Conservation (phyloP, 2,113 vertebrate species). For the Ivindomyrus marchei region DNA sequence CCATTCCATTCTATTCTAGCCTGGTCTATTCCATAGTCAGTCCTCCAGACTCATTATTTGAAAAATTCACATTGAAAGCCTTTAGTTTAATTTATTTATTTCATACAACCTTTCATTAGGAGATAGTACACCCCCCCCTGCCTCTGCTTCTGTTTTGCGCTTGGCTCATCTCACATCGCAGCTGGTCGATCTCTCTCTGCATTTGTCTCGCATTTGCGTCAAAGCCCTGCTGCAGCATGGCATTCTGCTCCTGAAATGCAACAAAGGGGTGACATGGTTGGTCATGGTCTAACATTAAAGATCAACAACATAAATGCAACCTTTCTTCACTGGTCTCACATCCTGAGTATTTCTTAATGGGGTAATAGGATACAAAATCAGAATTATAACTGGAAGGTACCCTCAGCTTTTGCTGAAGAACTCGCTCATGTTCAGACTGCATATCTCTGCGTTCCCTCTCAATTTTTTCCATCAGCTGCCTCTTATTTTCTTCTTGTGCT, state of each 20-base stretch:
- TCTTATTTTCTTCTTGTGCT: background rate
- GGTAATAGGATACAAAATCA: background rate
- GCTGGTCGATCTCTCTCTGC: background rate
- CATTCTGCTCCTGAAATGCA: slow-evolving; percentile 8
- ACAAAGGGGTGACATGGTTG: background rate
- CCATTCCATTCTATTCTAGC: too few relatives aligned
- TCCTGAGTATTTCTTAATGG: background rate
- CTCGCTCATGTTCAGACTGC: slow-evolving; percentile 7
- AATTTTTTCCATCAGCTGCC: slow-evolving; percentile 24
- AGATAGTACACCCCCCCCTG: background rate
- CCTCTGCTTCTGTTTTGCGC: background rate
- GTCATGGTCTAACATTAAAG: background rate
- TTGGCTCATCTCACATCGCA: background rate
- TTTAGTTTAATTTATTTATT: background rate
- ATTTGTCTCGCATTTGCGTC: background rate
- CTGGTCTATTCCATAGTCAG: background rate
- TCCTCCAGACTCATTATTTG: background rate
- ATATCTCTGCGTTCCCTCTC: background rate
- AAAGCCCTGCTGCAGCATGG: background rate
- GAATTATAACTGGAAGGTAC: background rate
- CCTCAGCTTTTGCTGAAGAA: background rate
- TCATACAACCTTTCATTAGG: background rate
- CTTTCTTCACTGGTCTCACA: background rate
- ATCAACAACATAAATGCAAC: background rate
- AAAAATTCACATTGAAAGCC: background rate